Evolutionary conservation across 1,140 invertebrate genomes (phyloP).

Genomic region (Hypothenemus hampei): DNA sequence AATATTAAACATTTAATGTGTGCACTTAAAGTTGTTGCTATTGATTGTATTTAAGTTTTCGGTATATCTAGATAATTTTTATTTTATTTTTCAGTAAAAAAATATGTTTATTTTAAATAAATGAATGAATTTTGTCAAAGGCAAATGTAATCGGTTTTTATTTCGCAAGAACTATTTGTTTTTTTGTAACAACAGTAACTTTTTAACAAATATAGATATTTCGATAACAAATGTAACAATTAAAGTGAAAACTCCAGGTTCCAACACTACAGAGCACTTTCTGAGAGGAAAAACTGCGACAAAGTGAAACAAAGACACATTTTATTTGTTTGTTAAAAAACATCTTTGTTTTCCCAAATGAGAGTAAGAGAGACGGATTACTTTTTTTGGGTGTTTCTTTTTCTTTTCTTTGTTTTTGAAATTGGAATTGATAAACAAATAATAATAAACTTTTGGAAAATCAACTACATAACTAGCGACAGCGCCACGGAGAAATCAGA

Average conservation of each 20-base stretch:
- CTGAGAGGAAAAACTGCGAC: slow-evolving; percentile 8
- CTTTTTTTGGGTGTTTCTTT: slow-evolving; percentile 1
- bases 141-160: too few relatives aligned
- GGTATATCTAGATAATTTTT: too few relatives aligned
- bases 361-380: background rate
- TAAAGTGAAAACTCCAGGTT: too few relatives aligned
- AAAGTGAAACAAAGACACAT: background rate
- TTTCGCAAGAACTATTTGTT: too few relatives aligned
- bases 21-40: too few relatives aligned
- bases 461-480: slow-evolving; percentile 36
- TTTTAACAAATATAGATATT: slow-evolving; percentile 24
- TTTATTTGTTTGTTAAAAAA: slow-evolving; percentile 25
- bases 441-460: slow-evolving; percentile 30
- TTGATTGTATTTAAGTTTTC: too few relatives aligned
- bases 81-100: too few relatives aligned
- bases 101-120: too few relatives aligned
- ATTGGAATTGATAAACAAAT: slow-evolving; percentile 20
- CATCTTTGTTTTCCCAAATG: slow-evolving; percentile 20
- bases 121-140: too few relatives aligned
- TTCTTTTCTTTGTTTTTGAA: slow-evolving; percentile 17
- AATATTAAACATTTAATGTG: too few relatives aligned
- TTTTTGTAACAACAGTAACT: slow-evolving; percentile 28
- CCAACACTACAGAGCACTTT: slow-evolving; percentile 38
- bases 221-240: too few relatives aligned
- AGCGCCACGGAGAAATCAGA: slow-evolving; percentile 29